Evolutionary conservation across 2,888 invertebrate genomes (phyloP).

Genomic region (Nasonovia ribisnigri): DNA sequence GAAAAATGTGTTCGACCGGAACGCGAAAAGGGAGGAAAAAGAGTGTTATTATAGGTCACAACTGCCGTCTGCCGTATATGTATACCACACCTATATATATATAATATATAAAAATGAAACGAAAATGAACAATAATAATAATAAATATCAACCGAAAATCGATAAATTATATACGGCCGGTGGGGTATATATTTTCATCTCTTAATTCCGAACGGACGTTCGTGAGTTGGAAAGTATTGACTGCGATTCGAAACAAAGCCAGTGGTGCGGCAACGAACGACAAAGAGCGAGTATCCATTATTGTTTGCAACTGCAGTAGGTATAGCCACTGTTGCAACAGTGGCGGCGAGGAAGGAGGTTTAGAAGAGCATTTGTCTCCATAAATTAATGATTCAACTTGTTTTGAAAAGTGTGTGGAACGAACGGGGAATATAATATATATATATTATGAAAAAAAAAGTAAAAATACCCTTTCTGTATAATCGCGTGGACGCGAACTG

Average conservation of each 20-base stretch:
- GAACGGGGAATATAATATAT: neutral
- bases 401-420: neutral
- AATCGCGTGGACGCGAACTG: neutral
- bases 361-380: slow-evolving; percentile 37
- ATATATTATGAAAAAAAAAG: neutral
- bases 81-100: neutral
- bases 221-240: slow-evolving; percentile 42
- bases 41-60: slow-evolving; percentile 40
- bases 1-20: slow-evolving; percentile 36
- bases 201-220: slow-evolving; percentile 54
- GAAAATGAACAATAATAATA: slow-evolving; percentile 29
- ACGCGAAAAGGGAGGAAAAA: slow-evolving; percentile 14
- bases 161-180: slow-evolving; percentile 48
- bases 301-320: slow-evolving; percentile 32
- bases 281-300: slow-evolving; percentile 45
- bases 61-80: neutral
- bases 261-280: slow-evolving; percentile 29
- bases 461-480: neutral
- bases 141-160: slow-evolving; percentile 48
- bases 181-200: slow-evolving; percentile 26
- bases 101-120: neutral
- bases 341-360: neutral
- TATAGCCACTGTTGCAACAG: neutral
- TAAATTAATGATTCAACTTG: slow-evolving; percentile 56
- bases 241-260: slow-evolving; percentile 47